Evolutionary conservation across 2,797 vertebrate species (phyloP), one percentile per base, ranked within the genome.

Genomic region (Myotis pilosus): DNA sequence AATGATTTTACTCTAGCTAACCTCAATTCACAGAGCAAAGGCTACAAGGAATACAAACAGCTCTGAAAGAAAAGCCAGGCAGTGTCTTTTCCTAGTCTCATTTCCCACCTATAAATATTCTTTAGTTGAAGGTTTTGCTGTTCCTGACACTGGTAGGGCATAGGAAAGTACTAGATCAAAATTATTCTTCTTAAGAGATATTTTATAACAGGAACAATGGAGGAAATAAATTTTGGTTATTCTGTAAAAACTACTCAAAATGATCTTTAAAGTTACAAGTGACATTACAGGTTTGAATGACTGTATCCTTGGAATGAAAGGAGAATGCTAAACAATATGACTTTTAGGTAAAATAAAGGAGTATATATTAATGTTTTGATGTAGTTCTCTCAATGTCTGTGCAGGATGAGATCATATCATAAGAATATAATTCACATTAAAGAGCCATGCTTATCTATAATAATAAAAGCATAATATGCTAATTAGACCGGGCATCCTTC

Each of bases 1-100:
- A 55, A 0, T 78, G 10, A 44, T 81, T 96, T 49, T 79, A 3
- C 44, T 36, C 38, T 64, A 78, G 64, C 57, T 95, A 0, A 49
- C 12, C 82, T 95, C 47, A 86, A 30, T 80, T 96, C 95, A 41
- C 41, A 96, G 84, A 49, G 92, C 16, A 97, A 92, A 95, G 90
- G 38, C n/a, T 74, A 33, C 51, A 49, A 95, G 33, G 23, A 96
- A 85, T 85, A 60, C 25, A 85, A 91, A 89, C 30, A 44, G 36
- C 49, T 78, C 64, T 64, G 28, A 90, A 91, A 47, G 20, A 7
- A 85, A 87, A 87, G 49, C 2, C 36, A 80, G 68, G 33, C 13
- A 57, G 5, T 62, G 30, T 62, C 15, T 1, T 96, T 9, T 6
- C 5, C 0, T 22, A 16, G 6, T 57, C 33, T 81, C 38, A 55